Evolutionary conservation across 2,113 vertebrate species (phyloP), one percentile per base, ranked within the genome.

Genomic region (Pelobates fuscus): DNA sequence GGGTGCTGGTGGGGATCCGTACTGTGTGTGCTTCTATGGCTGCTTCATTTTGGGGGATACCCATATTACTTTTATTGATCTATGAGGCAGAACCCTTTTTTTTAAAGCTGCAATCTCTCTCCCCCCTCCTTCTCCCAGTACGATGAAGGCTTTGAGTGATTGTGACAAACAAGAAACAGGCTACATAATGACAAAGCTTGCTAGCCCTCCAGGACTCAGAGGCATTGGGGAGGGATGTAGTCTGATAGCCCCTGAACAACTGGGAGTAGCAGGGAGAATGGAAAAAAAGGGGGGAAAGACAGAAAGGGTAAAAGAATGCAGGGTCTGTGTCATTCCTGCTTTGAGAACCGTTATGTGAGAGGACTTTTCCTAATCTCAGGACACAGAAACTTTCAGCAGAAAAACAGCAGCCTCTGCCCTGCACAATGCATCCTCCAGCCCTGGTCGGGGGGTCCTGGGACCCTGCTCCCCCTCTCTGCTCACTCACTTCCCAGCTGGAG

Each of bases 361-460:
- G 5, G 44, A 55, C 32, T 63, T 18, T n/a, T 49, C 24, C 44
- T 20, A 6, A 55, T 32, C 18, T 5, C 44, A 52, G 62, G n/a
- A 75, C 81, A 81, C 5, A 84, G 78, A 84, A 86, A 88, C 80
- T 85, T 88, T 86, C 11, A 64, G 81, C 73, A 58, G 10, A 7
- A 24, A 26, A 41, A 71, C 63, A 72, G 2, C 59, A 57, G 46
- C 41, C 63, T 25, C 72, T 57, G 8, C 76, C 77, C 76, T 58
- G 55, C 46, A 12, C 27, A 63, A 52, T 0, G 20, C 49, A 41
- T 2, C 37, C 73, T 29, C 70, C 60, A 46, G 73, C 76, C 76
- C 32, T 5, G 60, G 68, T 74, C 67, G 15, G 62, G 60, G 69
- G 63, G n/a, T n/a, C 43, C 26, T 14, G 23, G 23, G 55, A 57